Conservation (phyloP, 1,140 invertebrate species). For the Heliconius eleuchia region DNA sequence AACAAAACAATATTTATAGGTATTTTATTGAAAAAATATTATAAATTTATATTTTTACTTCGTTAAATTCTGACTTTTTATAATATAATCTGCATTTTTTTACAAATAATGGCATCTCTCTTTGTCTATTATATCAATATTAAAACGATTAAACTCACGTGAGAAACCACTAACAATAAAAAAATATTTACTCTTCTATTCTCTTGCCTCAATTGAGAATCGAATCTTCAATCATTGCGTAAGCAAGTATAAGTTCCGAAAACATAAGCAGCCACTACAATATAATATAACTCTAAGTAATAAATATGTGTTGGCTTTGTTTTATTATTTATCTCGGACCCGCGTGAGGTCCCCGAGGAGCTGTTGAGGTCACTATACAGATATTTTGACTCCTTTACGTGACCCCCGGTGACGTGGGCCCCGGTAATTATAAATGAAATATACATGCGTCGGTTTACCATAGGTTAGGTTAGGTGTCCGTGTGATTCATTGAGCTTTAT, state of each 20-base stretch:
- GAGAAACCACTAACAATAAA: no score
- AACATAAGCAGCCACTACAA: constrained; percentile 2
- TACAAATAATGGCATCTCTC: no score
- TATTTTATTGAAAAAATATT: no score
- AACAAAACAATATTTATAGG: no score
- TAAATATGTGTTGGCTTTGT: constrained; percentile 30
- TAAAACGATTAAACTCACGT: no score
- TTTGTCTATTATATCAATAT: no score
- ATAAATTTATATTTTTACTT: no score
- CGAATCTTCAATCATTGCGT: not conserved
- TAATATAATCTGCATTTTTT: no score
- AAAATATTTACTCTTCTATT: no score
- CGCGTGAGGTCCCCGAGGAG: constrained; percentile 39
- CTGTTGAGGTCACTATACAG: constrained; percentile 44
- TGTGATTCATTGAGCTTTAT: constrained; percentile 12
- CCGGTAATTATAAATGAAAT: constrained; percentile 56
- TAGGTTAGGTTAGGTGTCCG: constrained; percentile 2
- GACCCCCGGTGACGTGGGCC: constrained; percentile 38
- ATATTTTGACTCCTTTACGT: constrained; percentile 49
- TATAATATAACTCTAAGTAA: constrained; percentile 7
- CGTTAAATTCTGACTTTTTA: no score
- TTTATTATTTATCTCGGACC: constrained; percentile 47
- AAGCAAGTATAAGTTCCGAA: not conserved
- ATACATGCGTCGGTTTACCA: constrained; percentile 30
- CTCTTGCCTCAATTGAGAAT: no score